phyloP scores from a whole-genome alignment of 2,113 vertebrate genomes.

The Lagopus muta region DNA sequence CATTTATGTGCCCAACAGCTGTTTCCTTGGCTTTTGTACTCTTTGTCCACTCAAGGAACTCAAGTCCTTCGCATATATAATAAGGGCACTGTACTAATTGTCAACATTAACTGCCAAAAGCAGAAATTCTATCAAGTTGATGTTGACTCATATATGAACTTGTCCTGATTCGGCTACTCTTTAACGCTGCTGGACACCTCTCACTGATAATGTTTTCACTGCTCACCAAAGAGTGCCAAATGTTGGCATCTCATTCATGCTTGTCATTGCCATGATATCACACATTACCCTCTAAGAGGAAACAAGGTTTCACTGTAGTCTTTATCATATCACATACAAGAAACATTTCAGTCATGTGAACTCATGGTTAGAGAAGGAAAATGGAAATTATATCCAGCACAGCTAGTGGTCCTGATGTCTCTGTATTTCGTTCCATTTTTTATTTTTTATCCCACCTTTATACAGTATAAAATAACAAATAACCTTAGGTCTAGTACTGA shows the following conservation, averaged over 20 bases:
- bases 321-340: not conserved
- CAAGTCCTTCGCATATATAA: slow-evolving; percentile 10
- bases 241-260: slow-evolving; percentile 66
- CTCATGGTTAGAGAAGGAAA: not conserved
- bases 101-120: slow-evolving; percentile 63
- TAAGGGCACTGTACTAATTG: slow-evolving; percentile 53
- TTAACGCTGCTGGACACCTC: slow-evolving; percentile 69
- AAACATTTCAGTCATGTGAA: not conserved
- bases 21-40: slow-evolving; percentile 49
- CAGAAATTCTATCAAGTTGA: slow-evolving; percentile 69
- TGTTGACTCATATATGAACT: slow-evolving; percentile 65
- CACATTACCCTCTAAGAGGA: slow-evolving; percentile 4
- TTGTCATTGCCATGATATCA: slow-evolving; percentile 72
- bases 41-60: slow-evolving; percentile 59
- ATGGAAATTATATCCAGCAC: not conserved
- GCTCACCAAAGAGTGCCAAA: slow-evolving; percentile 57
- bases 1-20: slow-evolving; percentile 69
- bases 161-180: slow-evolving; percentile 58
- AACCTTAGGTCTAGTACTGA: not conserved
- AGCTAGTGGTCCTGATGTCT: not conserved
- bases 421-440: not conserved
- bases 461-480: not conserved
- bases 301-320: slow-evolving; percentile 5
- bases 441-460: not conserved
- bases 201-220: slow-evolving; percentile 54